A percentile compares a stretch with the other conserved stretches of the same genome.
phyloP scores from a whole-genome alignment of 2,888 invertebrate species.

The Tineola bisselliella region DNA sequence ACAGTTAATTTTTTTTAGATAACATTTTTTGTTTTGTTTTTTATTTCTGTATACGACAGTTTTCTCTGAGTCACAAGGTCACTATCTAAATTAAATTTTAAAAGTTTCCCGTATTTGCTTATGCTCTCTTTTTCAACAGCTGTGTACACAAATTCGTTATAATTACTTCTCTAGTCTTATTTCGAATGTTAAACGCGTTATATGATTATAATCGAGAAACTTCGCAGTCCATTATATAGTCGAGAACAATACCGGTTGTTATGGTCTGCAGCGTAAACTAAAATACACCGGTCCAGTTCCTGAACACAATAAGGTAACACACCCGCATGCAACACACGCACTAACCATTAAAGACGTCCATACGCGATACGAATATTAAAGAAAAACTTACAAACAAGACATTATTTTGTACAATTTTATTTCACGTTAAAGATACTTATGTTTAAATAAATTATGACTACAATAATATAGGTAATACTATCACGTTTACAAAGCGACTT shows the following conservation, averaged over 20 bases:
- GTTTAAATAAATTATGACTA: slow-evolving; percentile 21
- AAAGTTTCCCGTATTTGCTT: no score
- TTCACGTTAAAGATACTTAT: slow-evolving; percentile 39
- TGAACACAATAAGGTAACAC: background rate
- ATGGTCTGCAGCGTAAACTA: background rate
- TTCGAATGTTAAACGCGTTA: no score
- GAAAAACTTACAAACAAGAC: slow-evolving; percentile 30
- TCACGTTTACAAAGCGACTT: slow-evolving; percentile 23
- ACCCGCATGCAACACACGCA: slow-evolving; percentile 12
- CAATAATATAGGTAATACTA: background rate
- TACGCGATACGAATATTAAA: slow-evolving; percentile 2
- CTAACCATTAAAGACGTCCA: slow-evolving; percentile 13
- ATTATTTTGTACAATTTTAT: slow-evolving; percentile 50
- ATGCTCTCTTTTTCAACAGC: no score
- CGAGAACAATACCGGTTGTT: slow-evolving; percentile 13
- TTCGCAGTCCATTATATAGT: background rate
- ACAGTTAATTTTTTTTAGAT: background rate
- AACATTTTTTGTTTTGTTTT: background rate
- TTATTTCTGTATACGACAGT: background rate
- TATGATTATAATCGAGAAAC: background rate
- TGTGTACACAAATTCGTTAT: no score
- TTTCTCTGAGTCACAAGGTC: background rate
- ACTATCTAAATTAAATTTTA: background rate
- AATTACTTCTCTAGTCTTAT: no score
- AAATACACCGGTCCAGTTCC: slow-evolving; percentile 7